Percentiles rank a stretch among this genome's conserved stretches.
Evolutionary conservation across 1,140 invertebrate genomes (phyloP).

Genomic region (Diabrotica undecimpunctata): DNA sequence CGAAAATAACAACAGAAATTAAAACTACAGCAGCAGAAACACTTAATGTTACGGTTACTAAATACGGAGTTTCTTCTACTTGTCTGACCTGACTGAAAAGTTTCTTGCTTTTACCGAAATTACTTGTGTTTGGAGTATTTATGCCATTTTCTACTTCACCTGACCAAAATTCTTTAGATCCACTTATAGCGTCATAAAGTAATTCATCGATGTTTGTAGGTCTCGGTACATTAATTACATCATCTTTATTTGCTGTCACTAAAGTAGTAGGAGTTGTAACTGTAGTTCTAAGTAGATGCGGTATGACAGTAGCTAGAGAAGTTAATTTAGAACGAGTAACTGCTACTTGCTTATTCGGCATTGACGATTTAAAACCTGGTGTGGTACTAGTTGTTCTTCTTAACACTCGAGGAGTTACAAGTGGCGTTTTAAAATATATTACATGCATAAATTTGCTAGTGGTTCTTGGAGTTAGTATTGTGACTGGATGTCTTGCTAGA

Average conservation of each 20-base stretch:
- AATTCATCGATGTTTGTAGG: constrained; percentile 14
- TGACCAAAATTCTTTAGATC: constrained; percentile 16
- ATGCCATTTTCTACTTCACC: constrained; percentile 5
- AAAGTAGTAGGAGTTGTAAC: background rate
- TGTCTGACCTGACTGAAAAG: constrained; percentile 4
- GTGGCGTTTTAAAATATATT: background rate
- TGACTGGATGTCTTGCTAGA: too few relatives aligned
- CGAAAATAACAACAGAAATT: constrained; percentile 9
- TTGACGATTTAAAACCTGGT: too few relatives aligned
- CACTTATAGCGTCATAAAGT: constrained; percentile 14
- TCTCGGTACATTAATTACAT: constrained; percentile 16
- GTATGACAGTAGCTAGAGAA: background rate
- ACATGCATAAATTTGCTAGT: background rate
- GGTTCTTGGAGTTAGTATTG: too few relatives aligned
- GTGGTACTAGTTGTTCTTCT: background rate
- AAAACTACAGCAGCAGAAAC: constrained; percentile 13
- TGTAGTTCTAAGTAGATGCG: constrained; percentile 2
- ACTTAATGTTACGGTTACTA: background rate
- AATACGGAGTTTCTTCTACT: background rate
- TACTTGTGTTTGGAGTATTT: background rate
- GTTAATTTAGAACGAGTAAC: background rate
- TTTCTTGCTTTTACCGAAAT: constrained; percentile 13
- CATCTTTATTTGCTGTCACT: background rate
- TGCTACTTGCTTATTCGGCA: too few relatives aligned
- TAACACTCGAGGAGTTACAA: background rate